Evolutionary conservation across 2,888 invertebrate species (phyloP).

Genomic region (Diaphora mendica): DNA sequence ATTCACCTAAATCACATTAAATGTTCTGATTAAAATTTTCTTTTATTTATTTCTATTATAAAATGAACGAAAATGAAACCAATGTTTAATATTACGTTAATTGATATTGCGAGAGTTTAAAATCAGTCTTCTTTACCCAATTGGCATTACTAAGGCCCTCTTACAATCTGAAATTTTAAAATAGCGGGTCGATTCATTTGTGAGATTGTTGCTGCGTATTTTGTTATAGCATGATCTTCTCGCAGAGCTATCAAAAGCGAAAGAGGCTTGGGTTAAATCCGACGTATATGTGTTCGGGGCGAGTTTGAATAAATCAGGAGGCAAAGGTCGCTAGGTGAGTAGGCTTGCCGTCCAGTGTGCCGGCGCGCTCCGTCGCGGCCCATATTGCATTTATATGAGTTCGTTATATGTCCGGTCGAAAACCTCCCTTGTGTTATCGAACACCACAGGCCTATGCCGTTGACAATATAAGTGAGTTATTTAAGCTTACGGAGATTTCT

Average conservation of each 20-base stretch:
- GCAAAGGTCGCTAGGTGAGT: slow-evolving; percentile 65
- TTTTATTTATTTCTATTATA: not conserved
- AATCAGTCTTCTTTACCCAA: not conserved
- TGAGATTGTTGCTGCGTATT: slow-evolving; percentile 28
- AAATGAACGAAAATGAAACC: not conserved
- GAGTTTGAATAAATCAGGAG: slow-evolving; percentile 72
- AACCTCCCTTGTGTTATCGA: slow-evolving; percentile 60
- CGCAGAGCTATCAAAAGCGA: slow-evolving; percentile 56
- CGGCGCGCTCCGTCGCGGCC: slow-evolving; percentile 49
- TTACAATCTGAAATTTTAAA: slow-evolving; percentile 3
- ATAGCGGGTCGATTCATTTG: slow-evolving; percentile 28
- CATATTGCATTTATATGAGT: slow-evolving; percentile 74
- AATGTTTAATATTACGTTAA: not conserved
- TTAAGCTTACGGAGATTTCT: slow-evolving; percentile 58
- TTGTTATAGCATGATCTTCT: slow-evolving; percentile 27
- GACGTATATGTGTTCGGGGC: slow-evolving; percentile 54
- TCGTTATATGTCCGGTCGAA: slow-evolving; percentile 61
- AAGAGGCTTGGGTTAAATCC: slow-evolving; percentile 60
- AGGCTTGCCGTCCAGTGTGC: slow-evolving; percentile 32
- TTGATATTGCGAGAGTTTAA: not conserved
- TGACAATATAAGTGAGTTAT: slow-evolving; percentile 49
- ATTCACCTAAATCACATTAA: not conserved
- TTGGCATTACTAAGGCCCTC: not conserved
- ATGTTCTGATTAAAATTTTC: not conserved
- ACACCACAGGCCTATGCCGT: slow-evolving; percentile 46